These are phyloP conservation scores for Thomomys bottae DNA, from an alignment of 2,113 vertebrate genomes.

Conservation along the genomic window DNA sequence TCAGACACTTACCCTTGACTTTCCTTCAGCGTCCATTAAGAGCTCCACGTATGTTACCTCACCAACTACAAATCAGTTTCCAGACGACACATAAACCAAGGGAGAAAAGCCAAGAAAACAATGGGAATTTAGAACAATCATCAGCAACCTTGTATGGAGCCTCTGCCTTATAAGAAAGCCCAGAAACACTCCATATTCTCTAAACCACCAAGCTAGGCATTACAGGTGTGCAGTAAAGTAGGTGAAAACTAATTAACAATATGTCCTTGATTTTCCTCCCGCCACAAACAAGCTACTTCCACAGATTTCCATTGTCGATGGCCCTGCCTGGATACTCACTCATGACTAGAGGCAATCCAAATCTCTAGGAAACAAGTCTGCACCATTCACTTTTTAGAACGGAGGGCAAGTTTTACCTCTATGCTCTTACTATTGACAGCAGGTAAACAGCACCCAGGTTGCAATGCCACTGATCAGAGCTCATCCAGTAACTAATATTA, in stretches of 20 bases:
- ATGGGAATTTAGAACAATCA: conserved; percentile 99
- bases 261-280: conserved; percentile 85
- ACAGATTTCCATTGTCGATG: conserved; percentile 59
- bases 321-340: conserved; percentile 75
- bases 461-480: conserved; percentile 2
- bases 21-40: conserved; percentile 99
- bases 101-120: conserved; percentile 99
- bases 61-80: conserved; percentile 99
- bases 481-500: background rate
- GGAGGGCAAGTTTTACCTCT: conserved; percentile 19
- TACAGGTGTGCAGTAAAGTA: conserved; percentile 97
- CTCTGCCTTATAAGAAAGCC: conserved; percentile 95
- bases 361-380: conserved; percentile 73
- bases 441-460: conserved; percentile 8
- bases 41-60: conserved; percentile 99
- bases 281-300: conserved; percentile 77
- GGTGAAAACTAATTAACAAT: conserved; percentile 71
- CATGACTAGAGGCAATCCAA: conserved; percentile 81
- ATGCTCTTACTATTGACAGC: background rate
- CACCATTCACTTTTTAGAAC: conserved; percentile 32
- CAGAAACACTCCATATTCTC: conserved; percentile 93
- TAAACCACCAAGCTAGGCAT: conserved; percentile 91
- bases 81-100: conserved; percentile 99
- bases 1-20: conserved; percentile 99
- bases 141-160: conserved; percentile 94